A percentile compares a stretch with the other conserved stretches of the same genome.
Evolutionary conservation across 2,888 invertebrate species (phyloP).

Genomic region (Drosophila dives): DNA sequence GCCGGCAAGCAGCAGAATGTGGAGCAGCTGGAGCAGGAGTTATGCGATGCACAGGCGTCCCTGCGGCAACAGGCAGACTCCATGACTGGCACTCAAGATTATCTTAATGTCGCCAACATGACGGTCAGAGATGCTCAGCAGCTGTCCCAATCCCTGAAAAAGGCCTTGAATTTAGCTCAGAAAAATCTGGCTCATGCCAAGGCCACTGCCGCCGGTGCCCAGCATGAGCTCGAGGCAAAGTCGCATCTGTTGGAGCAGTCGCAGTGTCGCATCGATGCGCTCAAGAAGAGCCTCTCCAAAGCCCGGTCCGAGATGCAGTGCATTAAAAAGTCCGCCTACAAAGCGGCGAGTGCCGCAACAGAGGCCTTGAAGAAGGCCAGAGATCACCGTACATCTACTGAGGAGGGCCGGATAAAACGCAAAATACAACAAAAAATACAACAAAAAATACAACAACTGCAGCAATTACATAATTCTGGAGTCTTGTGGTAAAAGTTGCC

Average conservation of each 20-base stretch:
- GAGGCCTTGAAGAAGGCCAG: constrained; percentile 87
- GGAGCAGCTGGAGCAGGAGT: constrained; percentile 88
- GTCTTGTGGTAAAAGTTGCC: not conserved
- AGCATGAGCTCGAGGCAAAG: constrained; percentile 88
- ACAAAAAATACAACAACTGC: not conserved
- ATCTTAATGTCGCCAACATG: constrained; percentile 87
- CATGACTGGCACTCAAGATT: constrained; percentile 87
- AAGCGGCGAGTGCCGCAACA: constrained; percentile 88
- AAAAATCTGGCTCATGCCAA: constrained; percentile 87
- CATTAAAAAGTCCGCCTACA: constrained; percentile 89
- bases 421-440: not conserved
- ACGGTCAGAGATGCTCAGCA: constrained; percentile 87
- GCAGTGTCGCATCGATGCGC: constrained; percentile 87
- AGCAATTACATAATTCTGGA: constrained; percentile 1
- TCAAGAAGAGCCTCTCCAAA: constrained; percentile 87
- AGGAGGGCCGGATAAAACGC: not conserved
- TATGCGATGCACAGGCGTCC: constrained; percentile 88
- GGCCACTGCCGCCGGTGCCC: constrained; percentile 87
- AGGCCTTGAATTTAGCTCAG: constrained; percentile 85
- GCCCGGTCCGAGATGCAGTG: constrained; percentile 88
- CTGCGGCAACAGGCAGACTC: constrained; percentile 87
- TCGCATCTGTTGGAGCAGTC: constrained; percentile 88
- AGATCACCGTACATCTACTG: constrained; percentile 20
- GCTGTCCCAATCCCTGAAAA: constrained; percentile 85
- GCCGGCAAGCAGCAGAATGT: constrained; percentile 89